Evolutionary conservation across 2,888 invertebrate species (phyloP).

Genomic region (Polymixis flavicincta): DNA sequence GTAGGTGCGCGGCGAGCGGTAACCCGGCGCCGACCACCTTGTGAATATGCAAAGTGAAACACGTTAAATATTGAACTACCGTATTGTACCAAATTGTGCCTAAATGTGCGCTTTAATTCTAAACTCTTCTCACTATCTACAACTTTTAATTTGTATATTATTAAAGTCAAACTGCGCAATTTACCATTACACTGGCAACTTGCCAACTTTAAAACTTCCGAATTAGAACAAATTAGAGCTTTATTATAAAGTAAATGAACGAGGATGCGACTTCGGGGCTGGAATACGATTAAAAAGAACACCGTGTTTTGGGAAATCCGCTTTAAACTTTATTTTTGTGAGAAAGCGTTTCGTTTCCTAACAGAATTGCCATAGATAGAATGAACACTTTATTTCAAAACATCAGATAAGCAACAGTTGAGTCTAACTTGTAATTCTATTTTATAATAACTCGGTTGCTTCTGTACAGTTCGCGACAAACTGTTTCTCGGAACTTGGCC

Average conservation of each 20-base stretch:
- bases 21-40: conserved; percentile 78
- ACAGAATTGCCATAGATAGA: conserved; percentile 21
- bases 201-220: conserved; percentile 52
- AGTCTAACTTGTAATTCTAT: conserved; percentile 67
- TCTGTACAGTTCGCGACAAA: conserved; percentile 69
- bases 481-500: conserved; percentile 65
- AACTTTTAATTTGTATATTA: conserved; percentile 61
- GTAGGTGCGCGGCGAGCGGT: conserved; percentile 77
- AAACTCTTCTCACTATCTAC: conserved; percentile 47
- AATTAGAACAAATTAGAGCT: conserved; percentile 49
- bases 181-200: conserved; percentile 45
- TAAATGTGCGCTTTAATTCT: conserved; percentile 72
- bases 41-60: conserved; percentile 87
- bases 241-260: conserved; percentile 45
- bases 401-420: conserved; percentile 57
- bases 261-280: conserved; percentile 15
- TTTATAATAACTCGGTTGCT: conserved; percentile 68
- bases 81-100: conserved; percentile 78
- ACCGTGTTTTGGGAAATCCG: conserved; percentile 28
- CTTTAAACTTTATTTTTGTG: neutral
- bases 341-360: conserved; percentile 1
- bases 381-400: conserved; percentile 48
- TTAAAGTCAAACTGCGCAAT: conserved; percentile 54
- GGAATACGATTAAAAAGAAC: conserved; percentile 28
- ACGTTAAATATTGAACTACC: conserved; percentile 83